Conservation (phyloP, 2,113 vertebrate genomes). For the Melospiza melodia region DNA sequence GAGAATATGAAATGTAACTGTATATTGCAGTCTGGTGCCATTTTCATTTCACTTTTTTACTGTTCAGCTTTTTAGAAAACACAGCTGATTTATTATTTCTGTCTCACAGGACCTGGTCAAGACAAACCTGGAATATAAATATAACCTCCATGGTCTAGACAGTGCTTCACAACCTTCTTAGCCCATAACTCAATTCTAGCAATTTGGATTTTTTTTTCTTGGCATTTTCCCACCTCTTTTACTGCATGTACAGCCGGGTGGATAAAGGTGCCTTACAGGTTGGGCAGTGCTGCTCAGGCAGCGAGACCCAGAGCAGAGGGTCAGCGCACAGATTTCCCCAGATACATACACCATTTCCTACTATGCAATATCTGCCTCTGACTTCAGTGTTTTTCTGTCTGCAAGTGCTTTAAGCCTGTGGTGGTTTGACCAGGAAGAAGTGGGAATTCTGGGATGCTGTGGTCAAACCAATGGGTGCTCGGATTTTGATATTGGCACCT, state of each 20-base stretch:
- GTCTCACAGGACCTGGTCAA: constrained; percentile 22
- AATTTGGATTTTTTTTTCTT: not conserved
- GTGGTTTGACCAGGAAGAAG: too few species aligned
- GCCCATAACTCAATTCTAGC: not conserved
- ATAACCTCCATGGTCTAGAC: constrained; percentile 4
- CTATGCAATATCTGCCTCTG: not conserved
- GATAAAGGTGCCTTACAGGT: not conserved
- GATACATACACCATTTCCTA: not conserved
- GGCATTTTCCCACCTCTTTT: not conserved
- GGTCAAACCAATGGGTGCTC: too few species aligned
- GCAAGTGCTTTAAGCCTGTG: not conserved
- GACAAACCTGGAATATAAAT: constrained; percentile 51
- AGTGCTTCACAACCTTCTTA: not conserved
- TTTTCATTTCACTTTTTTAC: constrained; percentile 28
- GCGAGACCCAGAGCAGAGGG: not conserved
- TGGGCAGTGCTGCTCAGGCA: not conserved
- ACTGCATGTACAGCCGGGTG: not conserved
- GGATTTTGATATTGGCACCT: too few species aligned
- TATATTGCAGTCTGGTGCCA: not conserved
- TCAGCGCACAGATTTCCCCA: not conserved
- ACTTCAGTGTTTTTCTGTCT: not conserved
- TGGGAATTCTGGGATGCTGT: too few species aligned
- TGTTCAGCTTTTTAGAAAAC: not conserved
- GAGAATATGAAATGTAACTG: not conserved
- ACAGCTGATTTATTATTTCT: constrained; percentile 29